Evolutionary conservation across 2,113 vertebrate genomes (phyloP).

Genomic region (Phrynocephalus versicolor): DNA sequence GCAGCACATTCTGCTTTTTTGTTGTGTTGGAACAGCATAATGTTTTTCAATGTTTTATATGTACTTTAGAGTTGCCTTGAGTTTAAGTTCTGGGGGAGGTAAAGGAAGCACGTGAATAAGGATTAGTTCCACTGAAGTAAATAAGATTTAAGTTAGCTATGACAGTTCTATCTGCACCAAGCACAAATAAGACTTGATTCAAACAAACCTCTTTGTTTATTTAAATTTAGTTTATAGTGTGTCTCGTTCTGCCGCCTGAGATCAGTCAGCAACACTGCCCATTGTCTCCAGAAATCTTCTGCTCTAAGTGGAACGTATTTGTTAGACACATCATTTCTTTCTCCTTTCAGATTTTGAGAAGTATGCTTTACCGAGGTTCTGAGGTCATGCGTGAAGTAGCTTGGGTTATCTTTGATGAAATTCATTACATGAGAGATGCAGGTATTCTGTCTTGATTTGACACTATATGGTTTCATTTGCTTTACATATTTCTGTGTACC

Average conservation of each 20-base stretch:
- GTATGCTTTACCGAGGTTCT: constrained; percentile 97
- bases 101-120: too few relatives aligned
- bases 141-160: too few relatives aligned
- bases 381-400: constrained; percentile 98
- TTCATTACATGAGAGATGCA: constrained; percentile 98
- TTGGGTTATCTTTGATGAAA: constrained; percentile 99
- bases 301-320: background rate
- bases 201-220: background rate
- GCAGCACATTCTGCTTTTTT: too few relatives aligned
- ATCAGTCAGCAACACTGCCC: background rate
- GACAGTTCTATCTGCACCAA: too few relatives aligned
- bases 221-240: background rate
- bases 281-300: background rate
- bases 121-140: too few relatives aligned
- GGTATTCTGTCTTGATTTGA: constrained; percentile 68
- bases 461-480: background rate
- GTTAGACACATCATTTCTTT: background rate
- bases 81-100: too few relatives aligned
- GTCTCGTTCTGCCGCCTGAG: background rate
- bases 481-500: too few relatives aligned
- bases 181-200: background rate
- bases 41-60: too few relatives aligned
- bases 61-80: background rate
- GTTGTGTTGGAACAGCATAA: too few relatives aligned
- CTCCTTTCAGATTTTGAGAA: constrained; percentile 89